Percentiles rank a stretch among this genome's conserved stretches.
phyloP scores from a whole-genome alignment of 1,140 invertebrate species.

The Drosophila ambigua region DNA sequence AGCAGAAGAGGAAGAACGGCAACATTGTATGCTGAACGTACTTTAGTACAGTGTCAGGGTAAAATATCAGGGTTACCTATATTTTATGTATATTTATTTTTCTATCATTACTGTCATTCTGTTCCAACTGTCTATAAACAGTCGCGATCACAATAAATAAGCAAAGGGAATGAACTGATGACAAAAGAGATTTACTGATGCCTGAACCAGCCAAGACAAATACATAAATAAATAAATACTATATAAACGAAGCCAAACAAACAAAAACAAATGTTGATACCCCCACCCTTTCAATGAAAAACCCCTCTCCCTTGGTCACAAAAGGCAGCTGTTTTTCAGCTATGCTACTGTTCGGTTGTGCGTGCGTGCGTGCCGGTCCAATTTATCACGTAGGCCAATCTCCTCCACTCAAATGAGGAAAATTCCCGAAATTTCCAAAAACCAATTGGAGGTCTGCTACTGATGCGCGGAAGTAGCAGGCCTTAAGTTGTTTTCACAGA shows the following conservation, averaged over 20 bases:
- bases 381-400: conserved; percentile 72
- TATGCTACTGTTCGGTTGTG: conserved; percentile 23
- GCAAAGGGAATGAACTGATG: too few relatives aligned
- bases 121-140: too few relatives aligned
- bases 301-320: too few relatives aligned
- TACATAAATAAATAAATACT: conserved; percentile 14
- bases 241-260: too few relatives aligned
- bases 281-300: not conserved
- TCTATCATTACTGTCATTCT: not conserved
- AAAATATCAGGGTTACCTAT: conserved; percentile 10
- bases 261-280: conserved; percentile 17
- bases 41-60: conserved; percentile 17
- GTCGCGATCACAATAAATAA: too few relatives aligned
- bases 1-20: conserved; percentile 23
- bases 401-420: not conserved
- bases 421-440: conserved; percentile 28
- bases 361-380: conserved; percentile 63
- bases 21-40: conserved; percentile 44
- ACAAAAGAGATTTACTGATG: not conserved
- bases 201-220: conserved; percentile 14
- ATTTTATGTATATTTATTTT: not conserved
- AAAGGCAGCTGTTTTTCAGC: conserved; percentile 29
- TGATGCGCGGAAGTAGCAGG: too few relatives aligned
- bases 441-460: conserved; percentile 25
- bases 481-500: too few relatives aligned